Evolutionary conservation across 2,797 vertebrate genomes (phyloP).

Genomic region (Sebastolobus altivelis): DNA sequence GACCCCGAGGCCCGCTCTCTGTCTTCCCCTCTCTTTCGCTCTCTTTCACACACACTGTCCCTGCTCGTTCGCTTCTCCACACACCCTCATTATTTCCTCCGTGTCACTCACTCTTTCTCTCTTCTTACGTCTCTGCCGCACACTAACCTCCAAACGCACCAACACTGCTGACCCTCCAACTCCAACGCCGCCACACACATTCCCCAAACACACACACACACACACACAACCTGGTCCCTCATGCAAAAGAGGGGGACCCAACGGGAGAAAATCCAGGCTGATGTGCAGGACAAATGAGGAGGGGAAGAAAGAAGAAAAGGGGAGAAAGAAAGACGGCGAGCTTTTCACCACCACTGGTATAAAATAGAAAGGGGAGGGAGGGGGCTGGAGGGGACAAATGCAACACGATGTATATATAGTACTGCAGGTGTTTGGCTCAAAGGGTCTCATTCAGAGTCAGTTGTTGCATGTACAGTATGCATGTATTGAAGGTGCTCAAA

Average conservation of each 20-base stretch:
- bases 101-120: slow-evolving; percentile 43
- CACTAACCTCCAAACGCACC: slow-evolving; percentile 44
- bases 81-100: slow-evolving; percentile 47
- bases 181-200: background rate
- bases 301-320: slow-evolving; percentile 63
- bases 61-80: slow-evolving; percentile 18
- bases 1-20: slow-evolving; percentile 65
- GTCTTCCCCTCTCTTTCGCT: slow-evolving; percentile 27
- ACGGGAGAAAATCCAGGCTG: slow-evolving; percentile 69
- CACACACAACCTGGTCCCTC: slow-evolving; percentile 29
- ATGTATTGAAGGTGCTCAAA: background rate
- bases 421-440: slow-evolving; percentile 58
- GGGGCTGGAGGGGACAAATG: slow-evolving; percentile 20
- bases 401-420: slow-evolving; percentile 48
- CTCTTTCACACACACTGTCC: slow-evolving; percentile 17
- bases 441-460: slow-evolving; percentile 26
- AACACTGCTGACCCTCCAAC: slow-evolving; percentile 20
- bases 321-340: slow-evolving; percentile 51
- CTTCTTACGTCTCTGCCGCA: slow-evolving; percentile 37
- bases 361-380: slow-evolving; percentile 41
- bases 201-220: slow-evolving; percentile 14
- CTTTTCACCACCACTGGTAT: slow-evolving; percentile 64
- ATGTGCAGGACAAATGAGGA: slow-evolving; percentile 73
- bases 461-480: slow-evolving; percentile 6
- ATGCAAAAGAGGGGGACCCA: slow-evolving; percentile 49